Conservation (phyloP, 2,888 invertebrate genomes). For the Pharmacophagus antenor region DNA sequence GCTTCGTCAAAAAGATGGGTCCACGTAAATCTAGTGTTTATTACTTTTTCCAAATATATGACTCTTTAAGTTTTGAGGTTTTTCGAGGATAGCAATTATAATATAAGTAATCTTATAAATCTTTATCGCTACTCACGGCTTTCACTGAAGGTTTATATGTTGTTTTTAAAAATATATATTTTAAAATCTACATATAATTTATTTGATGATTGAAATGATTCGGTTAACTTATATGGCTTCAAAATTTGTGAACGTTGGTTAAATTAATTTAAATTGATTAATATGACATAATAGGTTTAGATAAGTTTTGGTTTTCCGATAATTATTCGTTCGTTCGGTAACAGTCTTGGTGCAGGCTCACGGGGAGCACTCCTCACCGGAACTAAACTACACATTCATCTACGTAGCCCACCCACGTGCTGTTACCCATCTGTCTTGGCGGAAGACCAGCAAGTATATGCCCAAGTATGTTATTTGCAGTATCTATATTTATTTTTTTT, state of each 20-base stretch:
- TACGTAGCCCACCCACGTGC: slow-evolving; percentile 98
- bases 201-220: no score
- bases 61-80: no score
- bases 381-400: slow-evolving; percentile 94
- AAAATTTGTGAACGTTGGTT: neutral
- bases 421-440: slow-evolving; percentile 98
- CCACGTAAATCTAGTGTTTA: no score
- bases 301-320: neutral
- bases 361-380: slow-evolving; percentile 82
- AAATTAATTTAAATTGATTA: neutral
- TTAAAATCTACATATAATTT: no score
- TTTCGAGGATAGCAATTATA: no score
- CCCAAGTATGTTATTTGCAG: slow-evolving; percentile 87
- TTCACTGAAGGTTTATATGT: no score
- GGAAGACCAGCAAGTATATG: slow-evolving; percentile 99
- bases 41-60: no score
- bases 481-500: neutral
- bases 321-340: neutral
- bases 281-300: neutral
- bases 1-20: no score
- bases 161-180: no score
- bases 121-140: no score
- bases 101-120: no score
- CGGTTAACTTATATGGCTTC: neutral
- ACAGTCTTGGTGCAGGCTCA: slow-evolving; percentile 88